Conservation (phyloP, 2,888 invertebrate species). For the Coleophora flavipennella region DNA sequence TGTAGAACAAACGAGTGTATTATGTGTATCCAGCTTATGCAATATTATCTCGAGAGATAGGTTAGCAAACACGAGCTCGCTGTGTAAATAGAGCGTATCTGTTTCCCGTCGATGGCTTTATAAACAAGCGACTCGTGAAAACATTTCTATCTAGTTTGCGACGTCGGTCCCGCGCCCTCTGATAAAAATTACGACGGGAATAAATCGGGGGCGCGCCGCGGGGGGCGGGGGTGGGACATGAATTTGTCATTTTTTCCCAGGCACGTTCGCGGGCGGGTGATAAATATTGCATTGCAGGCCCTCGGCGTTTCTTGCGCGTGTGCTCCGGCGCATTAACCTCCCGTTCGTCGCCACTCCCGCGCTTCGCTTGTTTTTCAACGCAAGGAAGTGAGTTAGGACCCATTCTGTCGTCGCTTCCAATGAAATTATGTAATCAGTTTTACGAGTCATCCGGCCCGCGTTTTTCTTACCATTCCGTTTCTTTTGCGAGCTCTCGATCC, state of each 20-base stretch:
- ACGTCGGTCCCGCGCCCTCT: slow-evolving; percentile 53
- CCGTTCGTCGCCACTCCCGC: slow-evolving; percentile 45
- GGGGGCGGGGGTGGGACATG: slow-evolving; percentile 49
- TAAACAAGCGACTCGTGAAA: slow-evolving; percentile 67
- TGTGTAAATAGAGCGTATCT: slow-evolving; percentile 63
- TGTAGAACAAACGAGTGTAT: slow-evolving; percentile 21
- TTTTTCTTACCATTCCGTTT: slow-evolving; percentile 36
- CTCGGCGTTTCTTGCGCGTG: slow-evolving; percentile 44
- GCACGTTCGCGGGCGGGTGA: slow-evolving; percentile 65
- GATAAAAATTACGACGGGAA: slow-evolving; percentile 65
- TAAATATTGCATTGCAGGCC: slow-evolving; percentile 69
- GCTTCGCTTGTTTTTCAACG: slow-evolving; percentile 58
- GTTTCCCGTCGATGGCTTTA: slow-evolving; percentile 64
- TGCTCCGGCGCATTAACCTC: slow-evolving; percentile 17
- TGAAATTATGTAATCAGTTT: slow-evolving; percentile 65
- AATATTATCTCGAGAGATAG: slow-evolving; percentile 62
- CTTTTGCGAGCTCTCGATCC: slow-evolving; percentile 21
- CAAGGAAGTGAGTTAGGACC: slow-evolving; percentile 49
- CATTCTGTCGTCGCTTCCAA: slow-evolving; percentile 57
- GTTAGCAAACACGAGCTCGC: slow-evolving; percentile 48
- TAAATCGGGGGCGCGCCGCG: slow-evolving; percentile 49
- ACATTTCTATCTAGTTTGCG: slow-evolving; percentile 64
- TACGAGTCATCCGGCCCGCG: slow-evolving; percentile 51
- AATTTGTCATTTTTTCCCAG: slow-evolving; percentile 71
- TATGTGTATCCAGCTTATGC: slow-evolving; percentile 43